Evolutionary conservation across 2,797 vertebrate genomes (phyloP), one percentile per base, ranked within the genome.

Genomic region (Leucoraja ocellata): DNA sequence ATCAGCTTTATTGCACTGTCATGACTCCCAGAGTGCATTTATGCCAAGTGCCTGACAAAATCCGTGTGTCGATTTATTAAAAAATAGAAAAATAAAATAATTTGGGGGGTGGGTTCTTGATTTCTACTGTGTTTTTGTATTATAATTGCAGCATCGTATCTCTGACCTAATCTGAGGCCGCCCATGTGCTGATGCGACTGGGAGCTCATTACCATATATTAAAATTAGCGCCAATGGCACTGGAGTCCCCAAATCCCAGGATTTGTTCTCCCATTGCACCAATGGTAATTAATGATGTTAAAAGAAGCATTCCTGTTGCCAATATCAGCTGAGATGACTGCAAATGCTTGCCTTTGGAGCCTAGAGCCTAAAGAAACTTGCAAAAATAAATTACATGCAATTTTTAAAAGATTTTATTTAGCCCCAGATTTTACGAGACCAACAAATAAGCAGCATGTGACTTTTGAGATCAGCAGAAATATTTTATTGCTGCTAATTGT

Each of bases 211-310:
- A 88, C 61, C 84, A 88, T 88, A 88, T 68, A 88, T 88, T 88
- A 88, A 88, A 88, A 88, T 88, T 63, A 88, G 84, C n/a, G 84
- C 84, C 84, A 88, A 88, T 88, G 84, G 84, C 84, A 88, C 23
- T 88, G 61, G 32, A 88, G 63, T 88, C 63, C 84, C 84, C 84
- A 88, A 88, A 36, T 88, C 84, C 84, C 84, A 88, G 65, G 63
- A 68, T 88, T 88, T 88, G 84, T 88, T 63, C 61, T 88, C 84
- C 84, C 84, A 88, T 68, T 88, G 63, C 84, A 88, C 61, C 84
- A 88, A 18, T 88, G 84, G 84, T 88, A 88, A 88, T 88, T 88
- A 88, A 88, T 32, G n/a, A 88, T 88, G 63, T 88, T 88, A 86
- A 86, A 88, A 88, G 63, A 88, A 88, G 84, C n/a, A 88, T 68